Conservation (phyloP, 1,140 invertebrate genomes). For the Contarinia nasturtii region DNA sequence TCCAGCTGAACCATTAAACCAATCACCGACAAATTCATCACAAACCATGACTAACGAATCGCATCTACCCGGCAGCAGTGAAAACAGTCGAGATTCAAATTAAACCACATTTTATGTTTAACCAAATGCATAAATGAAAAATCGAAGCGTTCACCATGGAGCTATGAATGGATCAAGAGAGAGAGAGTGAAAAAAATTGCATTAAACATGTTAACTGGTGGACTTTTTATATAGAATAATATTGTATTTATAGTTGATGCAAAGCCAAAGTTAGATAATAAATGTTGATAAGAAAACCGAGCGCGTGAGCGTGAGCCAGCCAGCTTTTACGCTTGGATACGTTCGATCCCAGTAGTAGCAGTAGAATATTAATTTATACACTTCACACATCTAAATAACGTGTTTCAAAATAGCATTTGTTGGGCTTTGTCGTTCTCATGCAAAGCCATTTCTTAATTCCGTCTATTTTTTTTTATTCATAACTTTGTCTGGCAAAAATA, state of each 20-base stretch:
- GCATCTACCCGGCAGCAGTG: constrained; percentile 28
- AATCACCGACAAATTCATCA: constrained; percentile 6
- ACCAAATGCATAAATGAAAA: neutral
- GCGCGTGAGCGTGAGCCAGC: too few relatives aligned
- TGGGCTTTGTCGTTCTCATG: too few relatives aligned
- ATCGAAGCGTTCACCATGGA: neutral
- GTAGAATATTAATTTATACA: too few relatives aligned
- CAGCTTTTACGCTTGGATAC: too few relatives aligned
- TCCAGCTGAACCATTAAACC: constrained; percentile 31
- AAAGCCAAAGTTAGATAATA: too few relatives aligned
- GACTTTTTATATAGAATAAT: neutral
- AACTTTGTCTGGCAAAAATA: too few relatives aligned
- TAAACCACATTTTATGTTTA: constrained; percentile 12
- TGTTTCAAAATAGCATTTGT: too few relatives aligned
- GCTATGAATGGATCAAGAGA: neutral
- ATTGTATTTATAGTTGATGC: neutral
- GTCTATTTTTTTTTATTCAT: too few relatives aligned
- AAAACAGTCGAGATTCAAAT: constrained; percentile 40
- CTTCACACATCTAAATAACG: too few relatives aligned
- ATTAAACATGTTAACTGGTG: neutral
- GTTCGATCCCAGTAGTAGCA: too few relatives aligned
- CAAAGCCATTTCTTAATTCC: too few relatives aligned
- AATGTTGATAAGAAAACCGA: too few relatives aligned
- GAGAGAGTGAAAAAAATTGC: neutral
- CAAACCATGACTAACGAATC: constrained; percentile 17